These are phyloP conservation scores for Eristalinus aeneus DNA, from an alignment of 2,888 invertebrate genomes.

Conservation along the genomic window DNA sequence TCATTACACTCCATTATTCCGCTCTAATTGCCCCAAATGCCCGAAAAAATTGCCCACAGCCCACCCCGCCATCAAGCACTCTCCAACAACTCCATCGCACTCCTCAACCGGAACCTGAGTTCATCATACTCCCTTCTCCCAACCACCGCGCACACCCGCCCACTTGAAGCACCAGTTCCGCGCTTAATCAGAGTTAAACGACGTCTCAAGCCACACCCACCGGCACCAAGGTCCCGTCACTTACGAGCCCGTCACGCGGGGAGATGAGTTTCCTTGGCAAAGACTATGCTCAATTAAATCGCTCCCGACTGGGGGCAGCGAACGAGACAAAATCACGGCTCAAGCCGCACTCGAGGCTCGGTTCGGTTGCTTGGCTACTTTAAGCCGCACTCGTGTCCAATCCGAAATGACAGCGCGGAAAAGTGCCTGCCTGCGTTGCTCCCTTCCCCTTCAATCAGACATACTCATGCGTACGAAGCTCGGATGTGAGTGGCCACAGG, in stretches of 20 bases:
- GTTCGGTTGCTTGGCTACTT: slow-evolving; percentile 27
- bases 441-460: neutral
- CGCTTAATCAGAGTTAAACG: slow-evolving; percentile 47
- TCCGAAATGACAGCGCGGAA: slow-evolving; percentile 62
- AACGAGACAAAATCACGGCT: neutral
- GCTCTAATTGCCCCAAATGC: neutral
- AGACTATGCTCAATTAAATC: slow-evolving; percentile 32
- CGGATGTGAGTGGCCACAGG: neutral
- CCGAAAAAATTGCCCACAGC: neutral
- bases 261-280: slow-evolving; percentile 52
- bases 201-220: slow-evolving; percentile 48
- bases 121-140: slow-evolving; percentile 5
- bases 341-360: neutral
- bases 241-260: slow-evolving; percentile 19
- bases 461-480: neutral
- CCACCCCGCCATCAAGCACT: neutral
- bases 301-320: neutral
- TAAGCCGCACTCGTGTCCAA: slow-evolving; percentile 50
- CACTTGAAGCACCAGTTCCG: neutral
- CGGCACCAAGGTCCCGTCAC: slow-evolving; percentile 31
- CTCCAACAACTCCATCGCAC: slow-evolving; percentile 21
- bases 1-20: neutral
- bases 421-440: slow-evolving; percentile 29
- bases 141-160: neutral
- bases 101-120: slow-evolving; percentile 27